Conservation (phyloP, 2,113 vertebrate species). For the Arizona elegans region DNA sequence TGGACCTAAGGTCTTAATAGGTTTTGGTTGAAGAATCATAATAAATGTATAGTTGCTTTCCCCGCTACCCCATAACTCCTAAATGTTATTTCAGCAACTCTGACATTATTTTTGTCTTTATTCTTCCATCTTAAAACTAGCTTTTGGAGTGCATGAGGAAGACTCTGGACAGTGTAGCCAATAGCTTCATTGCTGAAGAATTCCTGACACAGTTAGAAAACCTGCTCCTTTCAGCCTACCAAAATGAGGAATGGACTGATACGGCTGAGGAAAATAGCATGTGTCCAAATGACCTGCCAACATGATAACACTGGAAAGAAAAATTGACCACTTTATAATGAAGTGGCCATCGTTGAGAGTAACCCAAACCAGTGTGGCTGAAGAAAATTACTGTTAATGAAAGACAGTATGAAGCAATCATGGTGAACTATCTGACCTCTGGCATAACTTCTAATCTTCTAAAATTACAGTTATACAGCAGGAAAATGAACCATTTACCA, state of each 20-base stretch:
- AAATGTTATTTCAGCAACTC: not conserved
- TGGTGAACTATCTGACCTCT: not conserved
- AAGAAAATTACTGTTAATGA: conserved; percentile 12
- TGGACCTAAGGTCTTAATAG: not conserved
- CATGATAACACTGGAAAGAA: conserved; percentile 43
- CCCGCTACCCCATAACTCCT: not conserved
- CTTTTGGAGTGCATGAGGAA: conserved; percentile 88
- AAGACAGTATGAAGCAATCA: not conserved
- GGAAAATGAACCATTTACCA: not conserved
- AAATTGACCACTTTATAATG: not conserved
- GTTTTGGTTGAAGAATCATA: not conserved
- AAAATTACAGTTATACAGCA: not conserved
- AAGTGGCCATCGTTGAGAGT: not conserved
- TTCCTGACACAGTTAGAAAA: conserved; percentile 87
- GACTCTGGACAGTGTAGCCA: conserved; percentile 80
- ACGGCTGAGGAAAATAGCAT: conserved; percentile 54
- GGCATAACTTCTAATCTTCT: conserved; percentile 11
- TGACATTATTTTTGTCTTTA: not conserved
- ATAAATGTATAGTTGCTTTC: not conserved
- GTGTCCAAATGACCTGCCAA: not conserved
- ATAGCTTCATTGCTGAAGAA: conserved; percentile 78
- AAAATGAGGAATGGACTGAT: conserved; percentile 61
- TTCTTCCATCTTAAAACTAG: conserved; percentile 64
- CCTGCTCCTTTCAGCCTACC: conserved; percentile 82
- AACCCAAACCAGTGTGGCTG: not conserved